Evolutionary conservation across 92 coral and sea anemone genomes (phyloP).

Genomic region (Parazoanthus swiftii): DNA sequence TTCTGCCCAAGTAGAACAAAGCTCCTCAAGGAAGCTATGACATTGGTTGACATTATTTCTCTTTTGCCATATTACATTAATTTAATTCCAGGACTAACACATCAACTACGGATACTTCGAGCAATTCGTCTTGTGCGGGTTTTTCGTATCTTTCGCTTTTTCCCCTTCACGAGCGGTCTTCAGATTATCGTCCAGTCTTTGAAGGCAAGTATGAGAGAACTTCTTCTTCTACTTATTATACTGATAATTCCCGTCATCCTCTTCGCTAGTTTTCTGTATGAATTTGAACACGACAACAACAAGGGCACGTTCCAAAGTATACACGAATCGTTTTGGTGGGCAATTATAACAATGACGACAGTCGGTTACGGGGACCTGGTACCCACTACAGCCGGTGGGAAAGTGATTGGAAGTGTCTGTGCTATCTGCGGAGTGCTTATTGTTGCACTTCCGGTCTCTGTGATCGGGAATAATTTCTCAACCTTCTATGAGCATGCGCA

Average conservation of each 20-base stretch:
- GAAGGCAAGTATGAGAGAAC: slow-evolving; percentile 90
- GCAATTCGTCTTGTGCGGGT: slow-evolving; percentile 85
- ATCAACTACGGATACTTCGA: slow-evolving; percentile 50
- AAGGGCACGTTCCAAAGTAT: slow-evolving; percentile 71
- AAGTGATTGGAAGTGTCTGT: slow-evolving; percentile 84
- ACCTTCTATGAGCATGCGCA: slow-evolving; percentile 96
- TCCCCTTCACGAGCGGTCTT: slow-evolving; percentile 90
- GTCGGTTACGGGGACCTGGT: slow-evolving; percentile 96
- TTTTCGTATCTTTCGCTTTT: slow-evolving; percentile 87
- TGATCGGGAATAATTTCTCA: slow-evolving; percentile 94
- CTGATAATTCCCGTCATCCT: slow-evolving; percentile 85
- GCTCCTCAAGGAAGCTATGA: slow-evolving; percentile 76
- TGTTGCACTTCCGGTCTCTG: slow-evolving; percentile 97
- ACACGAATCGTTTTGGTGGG: slow-evolving; percentile 99
- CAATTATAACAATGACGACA: slow-evolving; percentile 97
- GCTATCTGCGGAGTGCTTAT: slow-evolving; percentile 96
- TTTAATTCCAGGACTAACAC: slow-evolving; percentile 8
- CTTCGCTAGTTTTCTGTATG: slow-evolving; percentile 84
- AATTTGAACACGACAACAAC: slow-evolving; percentile 54
- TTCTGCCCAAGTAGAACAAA: slow-evolving; percentile 80
- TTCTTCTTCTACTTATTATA: slow-evolving; percentile 74
- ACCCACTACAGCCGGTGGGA: slow-evolving; percentile 70
- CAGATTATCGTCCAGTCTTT: slow-evolving; percentile 94
- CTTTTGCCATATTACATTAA: slow-evolving; percentile 76
- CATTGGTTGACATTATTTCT: slow-evolving; percentile 91